These are phyloP conservation scores for Melitaea cinxia DNA, from an alignment of 1,140 invertebrate species.

Conservation along the genomic window DNA sequence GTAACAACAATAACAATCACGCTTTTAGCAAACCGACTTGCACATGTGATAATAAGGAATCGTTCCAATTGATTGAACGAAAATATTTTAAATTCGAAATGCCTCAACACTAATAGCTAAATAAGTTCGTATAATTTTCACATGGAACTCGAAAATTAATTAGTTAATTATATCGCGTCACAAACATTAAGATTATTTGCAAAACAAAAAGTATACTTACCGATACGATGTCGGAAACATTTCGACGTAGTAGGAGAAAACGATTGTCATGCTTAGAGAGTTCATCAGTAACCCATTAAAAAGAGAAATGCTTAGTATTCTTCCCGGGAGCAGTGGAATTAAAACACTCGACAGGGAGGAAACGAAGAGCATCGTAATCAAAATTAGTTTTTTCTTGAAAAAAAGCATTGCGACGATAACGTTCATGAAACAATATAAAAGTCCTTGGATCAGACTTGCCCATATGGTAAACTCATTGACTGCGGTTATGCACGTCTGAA, in stretches of 20 bases:
- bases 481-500: conserved; percentile 16
- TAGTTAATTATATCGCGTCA: no score
- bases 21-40: no score
- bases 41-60: no score
- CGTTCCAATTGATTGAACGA: no score
- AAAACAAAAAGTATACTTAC: conserved; percentile 25
- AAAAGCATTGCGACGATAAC: conserved; percentile 27
- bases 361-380: conserved; percentile 18
- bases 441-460: conserved; percentile 6
- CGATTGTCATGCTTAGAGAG: conserved; percentile 34
- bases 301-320: conserved; percentile 30
- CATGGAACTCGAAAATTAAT: no score
- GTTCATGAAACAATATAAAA: conserved; percentile 28
- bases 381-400: conserved; percentile 29
- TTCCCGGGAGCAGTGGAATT: conserved; percentile 24
- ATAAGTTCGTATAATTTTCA: no score
- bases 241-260: conserved; percentile 48
- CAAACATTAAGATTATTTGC: not conserved
- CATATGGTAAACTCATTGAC: conserved; percentile 7
- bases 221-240: conserved; percentile 49
- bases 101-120: no score
- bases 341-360: not conserved
- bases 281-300: conserved; percentile 33
- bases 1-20: no score
- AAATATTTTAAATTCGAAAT: no score